A percentile compares a stretch with the other conserved stretches of the same genome.
phyloP scores from a whole-genome alignment of 2,113 vertebrate species.

The Plestiodon gilberti region DNA sequence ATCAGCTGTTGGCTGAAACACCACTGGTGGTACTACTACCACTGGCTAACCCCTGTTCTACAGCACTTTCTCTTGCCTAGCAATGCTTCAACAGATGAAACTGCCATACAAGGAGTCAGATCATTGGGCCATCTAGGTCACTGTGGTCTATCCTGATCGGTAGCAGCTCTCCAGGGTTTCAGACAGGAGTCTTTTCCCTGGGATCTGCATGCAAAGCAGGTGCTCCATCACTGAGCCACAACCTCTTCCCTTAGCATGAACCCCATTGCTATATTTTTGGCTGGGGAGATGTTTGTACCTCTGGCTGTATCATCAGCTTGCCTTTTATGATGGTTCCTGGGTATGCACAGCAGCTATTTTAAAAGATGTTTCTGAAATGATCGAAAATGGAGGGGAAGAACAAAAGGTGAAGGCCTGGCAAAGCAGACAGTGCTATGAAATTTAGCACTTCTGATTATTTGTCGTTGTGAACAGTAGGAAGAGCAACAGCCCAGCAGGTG shows the following conservation, averaged over 20 bases:
- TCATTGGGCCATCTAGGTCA: too few relatives aligned
- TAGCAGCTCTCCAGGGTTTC: too few relatives aligned
- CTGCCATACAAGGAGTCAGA: too few relatives aligned
- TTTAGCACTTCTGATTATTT: background rate
- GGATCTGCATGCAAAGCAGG: too few relatives aligned
- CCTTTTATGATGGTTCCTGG: background rate
- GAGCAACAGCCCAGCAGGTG: background rate
- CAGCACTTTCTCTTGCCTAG: background rate
- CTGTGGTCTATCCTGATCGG: too few relatives aligned
- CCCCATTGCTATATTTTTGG: background rate
- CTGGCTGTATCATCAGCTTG: background rate
- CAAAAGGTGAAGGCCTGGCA: conserved; percentile 8
- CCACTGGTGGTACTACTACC: too few relatives aligned
- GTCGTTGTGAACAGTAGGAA: conserved; percentile 13
- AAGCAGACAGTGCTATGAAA: background rate
- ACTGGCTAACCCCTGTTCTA: too few relatives aligned
- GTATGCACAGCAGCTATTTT: background rate
- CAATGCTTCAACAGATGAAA: background rate
- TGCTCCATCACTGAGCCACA: too few relatives aligned
- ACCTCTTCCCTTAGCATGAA: background rate
- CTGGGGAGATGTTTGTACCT: background rate
- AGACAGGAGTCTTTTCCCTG: too few relatives aligned
- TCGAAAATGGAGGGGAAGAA: background rate
- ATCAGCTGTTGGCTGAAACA: too few relatives aligned
- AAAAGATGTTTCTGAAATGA: background rate